Evolutionary conservation across 2,113 vertebrate genomes (phyloP).

Genomic region (Tupaia chinensis): DNA sequence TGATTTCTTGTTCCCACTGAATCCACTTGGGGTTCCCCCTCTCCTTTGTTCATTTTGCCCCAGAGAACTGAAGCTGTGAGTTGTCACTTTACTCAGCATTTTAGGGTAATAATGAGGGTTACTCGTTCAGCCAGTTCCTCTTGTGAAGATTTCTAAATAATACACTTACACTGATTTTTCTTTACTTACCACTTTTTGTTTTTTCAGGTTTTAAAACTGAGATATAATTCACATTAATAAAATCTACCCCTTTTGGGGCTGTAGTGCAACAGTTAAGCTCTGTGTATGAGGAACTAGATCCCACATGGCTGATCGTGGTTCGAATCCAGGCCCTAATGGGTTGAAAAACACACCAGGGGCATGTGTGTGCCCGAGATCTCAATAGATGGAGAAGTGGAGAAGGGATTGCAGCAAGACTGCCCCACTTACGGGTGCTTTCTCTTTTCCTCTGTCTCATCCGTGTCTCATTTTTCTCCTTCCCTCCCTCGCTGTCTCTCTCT

Average conservation of each 20-base stretch:
- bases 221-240: background rate
- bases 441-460: no score
- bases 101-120: background rate
- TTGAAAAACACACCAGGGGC: no score
- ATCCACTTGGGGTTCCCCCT: background rate
- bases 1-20: background rate
- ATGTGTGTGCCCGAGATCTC: no score
- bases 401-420: no score
- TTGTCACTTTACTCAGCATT: background rate
- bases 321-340: no score
- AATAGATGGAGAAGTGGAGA: no score
- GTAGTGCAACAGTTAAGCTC: no score
- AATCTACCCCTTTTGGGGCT: background rate
- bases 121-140: background rate
- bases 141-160: slow-evolving; percentile 7
- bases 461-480: no score
- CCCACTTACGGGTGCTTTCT: no score
- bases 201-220: slow-evolving; percentile 40
- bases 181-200: background rate
- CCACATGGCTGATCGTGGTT: no score
- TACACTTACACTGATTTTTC: background rate
- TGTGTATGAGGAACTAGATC: no score
- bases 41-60: background rate
- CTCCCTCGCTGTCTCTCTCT: no score
- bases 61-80: background rate